Evolutionary conservation across 2,888 invertebrate species (phyloP).

Genomic region (Campoletis raptor): DNA sequence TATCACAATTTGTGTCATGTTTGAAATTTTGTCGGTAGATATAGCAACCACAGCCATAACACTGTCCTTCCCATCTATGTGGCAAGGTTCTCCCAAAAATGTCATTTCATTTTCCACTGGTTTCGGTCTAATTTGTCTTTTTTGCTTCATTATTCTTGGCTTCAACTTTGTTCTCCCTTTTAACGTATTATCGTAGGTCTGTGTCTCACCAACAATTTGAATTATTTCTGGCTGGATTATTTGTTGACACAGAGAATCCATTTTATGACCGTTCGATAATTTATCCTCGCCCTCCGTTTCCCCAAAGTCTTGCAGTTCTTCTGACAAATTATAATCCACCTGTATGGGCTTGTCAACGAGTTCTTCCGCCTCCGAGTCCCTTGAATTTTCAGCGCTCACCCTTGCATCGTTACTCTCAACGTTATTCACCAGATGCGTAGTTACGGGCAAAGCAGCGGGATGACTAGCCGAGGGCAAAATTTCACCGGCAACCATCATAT

Average conservation of each 20-base stretch:
- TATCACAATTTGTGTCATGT: conserved; percentile 84
- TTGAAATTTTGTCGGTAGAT: conserved; percentile 83
- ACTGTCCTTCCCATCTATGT: conserved; percentile 74
- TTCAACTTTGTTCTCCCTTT: conserved; percentile 48
- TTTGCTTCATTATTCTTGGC: conserved; percentile 68
- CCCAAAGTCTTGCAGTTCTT: conserved; percentile 50
- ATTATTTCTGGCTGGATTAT: conserved; percentile 4
- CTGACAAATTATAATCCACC: conserved; percentile 57
- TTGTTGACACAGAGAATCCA: not conserved
- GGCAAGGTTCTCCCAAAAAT: conserved; percentile 56
- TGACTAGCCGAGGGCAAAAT: conserved; percentile 78
- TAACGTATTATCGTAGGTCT: not conserved
- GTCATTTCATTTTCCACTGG: conserved; percentile 65
- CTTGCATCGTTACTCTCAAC: conserved; percentile 7
- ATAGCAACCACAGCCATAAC: conserved; percentile 84
- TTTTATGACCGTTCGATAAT: not conserved
- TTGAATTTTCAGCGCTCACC: not conserved
- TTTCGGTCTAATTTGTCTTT: conserved; percentile 62
- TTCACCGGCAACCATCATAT: conserved; percentile 81
- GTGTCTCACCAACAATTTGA: not conserved
- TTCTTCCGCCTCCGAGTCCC: conserved; percentile 37
- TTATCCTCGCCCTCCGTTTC: conserved; percentile 29
- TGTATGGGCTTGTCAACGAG: conserved; percentile 62
- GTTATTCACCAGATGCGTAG: conserved; percentile 38
- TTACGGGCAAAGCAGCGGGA: conserved; percentile 54